These are phyloP conservation scores for Goniozus legneri DNA, from an alignment of 1,140 invertebrate species.

Conservation along the genomic window DNA sequence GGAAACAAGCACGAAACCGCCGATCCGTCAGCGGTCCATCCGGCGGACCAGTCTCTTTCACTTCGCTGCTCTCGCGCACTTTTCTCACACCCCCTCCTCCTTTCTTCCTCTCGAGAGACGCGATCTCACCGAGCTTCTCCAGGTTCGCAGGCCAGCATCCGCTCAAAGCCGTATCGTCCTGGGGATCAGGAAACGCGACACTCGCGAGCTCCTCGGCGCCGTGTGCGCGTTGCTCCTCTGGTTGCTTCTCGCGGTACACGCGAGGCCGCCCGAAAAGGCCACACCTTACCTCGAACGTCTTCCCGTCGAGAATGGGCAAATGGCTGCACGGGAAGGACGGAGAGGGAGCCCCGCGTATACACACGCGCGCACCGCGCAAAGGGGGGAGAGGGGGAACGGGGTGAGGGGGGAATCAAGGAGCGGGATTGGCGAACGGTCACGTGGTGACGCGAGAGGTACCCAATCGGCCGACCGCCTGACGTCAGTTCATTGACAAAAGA, in stretches of 20 bases:
- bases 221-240: constrained; percentile 1
- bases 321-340: constrained; percentile 21
- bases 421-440: constrained; percentile 46
- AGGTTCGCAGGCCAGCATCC: no score
- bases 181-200: no score
- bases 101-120: constrained; percentile 5
- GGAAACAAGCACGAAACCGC: no score
- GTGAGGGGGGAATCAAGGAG: no score
- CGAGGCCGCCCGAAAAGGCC: constrained; percentile 22
- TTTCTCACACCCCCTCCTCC: neutral
- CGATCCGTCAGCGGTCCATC: no score
- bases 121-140: constrained; percentile 1
- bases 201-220: neutral
- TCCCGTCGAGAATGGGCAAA: constrained; percentile 45
- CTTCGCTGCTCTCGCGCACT: constrained; percentile 12
- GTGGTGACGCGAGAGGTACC: constrained; percentile 30
- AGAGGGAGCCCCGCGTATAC: constrained; percentile 17
- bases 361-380: neutral
- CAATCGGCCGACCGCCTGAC: constrained; percentile 45
- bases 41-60: constrained; percentile 25
- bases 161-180: no score
- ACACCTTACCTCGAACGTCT: constrained; percentile 42
- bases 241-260: neutral
- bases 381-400: constrained; percentile 23
- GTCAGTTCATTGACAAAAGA: constrained; percentile 58